phyloP scores from a whole-genome alignment of 2,888 invertebrate genomes.

The Mimachlamys varia region DNA sequence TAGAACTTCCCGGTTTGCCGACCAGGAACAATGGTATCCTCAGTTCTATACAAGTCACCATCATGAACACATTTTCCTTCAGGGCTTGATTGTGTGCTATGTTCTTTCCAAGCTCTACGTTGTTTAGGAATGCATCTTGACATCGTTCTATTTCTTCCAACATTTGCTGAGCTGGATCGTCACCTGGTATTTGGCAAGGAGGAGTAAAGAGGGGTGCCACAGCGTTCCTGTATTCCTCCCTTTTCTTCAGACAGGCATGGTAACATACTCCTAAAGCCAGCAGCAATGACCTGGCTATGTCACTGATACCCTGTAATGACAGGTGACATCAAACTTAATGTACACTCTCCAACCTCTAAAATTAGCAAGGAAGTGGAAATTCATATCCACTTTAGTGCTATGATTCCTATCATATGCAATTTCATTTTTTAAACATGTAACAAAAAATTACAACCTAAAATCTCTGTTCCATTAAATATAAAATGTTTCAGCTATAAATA shows the following conservation, averaged over 20 bases:
- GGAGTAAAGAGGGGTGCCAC: conserved; percentile 61
- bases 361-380: neutral
- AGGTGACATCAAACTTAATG: neutral
- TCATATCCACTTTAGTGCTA: no score
- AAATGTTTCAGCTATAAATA: no score
- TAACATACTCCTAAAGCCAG: conserved; percentile 76
- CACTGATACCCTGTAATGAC: conserved; percentile 46
- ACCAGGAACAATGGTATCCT: conserved; percentile 79
- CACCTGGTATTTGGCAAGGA: conserved; percentile 64
- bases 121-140: conserved; percentile 74
- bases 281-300: conserved; percentile 68
- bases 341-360: neutral
- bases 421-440: no score
- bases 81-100: conserved; percentile 78
- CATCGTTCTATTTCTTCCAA: conserved; percentile 56
- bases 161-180: conserved; percentile 48
- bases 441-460: no score
- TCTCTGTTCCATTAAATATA: no score
- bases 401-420: no score
- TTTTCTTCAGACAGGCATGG: conserved; percentile 69
- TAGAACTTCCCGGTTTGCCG: conserved; percentile 80
- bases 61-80: conserved; percentile 80
- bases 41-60: conserved; percentile 79
- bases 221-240: conserved; percentile 64
- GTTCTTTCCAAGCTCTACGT: conserved; percentile 69